phyloP scores from a whole-genome alignment of 2,888 invertebrate species.

The Rhimphoctona megacephalus region DNA sequence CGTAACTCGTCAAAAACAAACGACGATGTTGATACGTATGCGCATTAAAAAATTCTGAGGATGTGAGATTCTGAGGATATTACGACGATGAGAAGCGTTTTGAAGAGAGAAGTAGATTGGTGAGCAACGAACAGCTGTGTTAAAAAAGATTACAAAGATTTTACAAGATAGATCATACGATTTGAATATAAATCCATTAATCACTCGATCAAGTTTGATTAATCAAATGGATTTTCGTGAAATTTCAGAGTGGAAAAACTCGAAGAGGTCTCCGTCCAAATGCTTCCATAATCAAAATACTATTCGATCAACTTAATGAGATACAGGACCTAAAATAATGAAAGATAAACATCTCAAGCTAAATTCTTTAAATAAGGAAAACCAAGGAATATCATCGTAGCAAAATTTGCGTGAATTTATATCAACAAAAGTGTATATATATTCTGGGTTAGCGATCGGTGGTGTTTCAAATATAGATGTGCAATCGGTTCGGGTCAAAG shows the following conservation, averaged over 20 bases:
- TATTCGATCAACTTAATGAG: not conserved
- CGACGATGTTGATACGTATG: not conserved
- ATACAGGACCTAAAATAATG: not conserved
- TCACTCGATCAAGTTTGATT: not conserved
- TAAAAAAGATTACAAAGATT: not conserved
- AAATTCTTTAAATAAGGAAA: not conserved
- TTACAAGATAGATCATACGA: not conserved
- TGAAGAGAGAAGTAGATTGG: not conserved
- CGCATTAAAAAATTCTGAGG: not conserved
- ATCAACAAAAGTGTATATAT: not conserved
- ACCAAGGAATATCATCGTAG: not conserved
- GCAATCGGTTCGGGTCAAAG: conserved; percentile 22
- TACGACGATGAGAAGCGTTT: not conserved
- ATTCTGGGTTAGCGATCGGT: not conserved
- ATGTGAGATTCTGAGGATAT: not conserved
- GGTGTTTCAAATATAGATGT: not conserved
- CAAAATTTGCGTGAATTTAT: not conserved
- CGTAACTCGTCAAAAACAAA: conserved; percentile 4
- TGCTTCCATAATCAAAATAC: not conserved
- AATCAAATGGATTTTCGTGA: not conserved
- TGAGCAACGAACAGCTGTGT: not conserved
- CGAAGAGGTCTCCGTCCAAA: not conserved
- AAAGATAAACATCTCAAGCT: not conserved
- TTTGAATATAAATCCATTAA: not conserved
- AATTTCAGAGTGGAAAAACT: not conserved